Evolutionary conservation across 2,888 invertebrate species (phyloP).

Genomic region (Cheilosia variabilis): DNA sequence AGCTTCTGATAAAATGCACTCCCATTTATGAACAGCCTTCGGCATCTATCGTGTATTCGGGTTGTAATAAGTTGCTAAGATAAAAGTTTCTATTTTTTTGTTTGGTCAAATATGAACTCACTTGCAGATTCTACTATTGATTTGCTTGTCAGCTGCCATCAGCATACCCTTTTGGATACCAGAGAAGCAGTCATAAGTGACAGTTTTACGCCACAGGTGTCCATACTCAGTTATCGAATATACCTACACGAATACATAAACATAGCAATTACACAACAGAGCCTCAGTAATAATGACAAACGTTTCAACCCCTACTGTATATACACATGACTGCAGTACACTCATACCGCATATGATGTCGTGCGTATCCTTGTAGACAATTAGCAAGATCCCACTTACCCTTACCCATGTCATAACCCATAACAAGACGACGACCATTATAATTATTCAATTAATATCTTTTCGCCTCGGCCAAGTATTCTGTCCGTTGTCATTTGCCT

Average conservation of each 20-base stretch:
- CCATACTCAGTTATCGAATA: constrained; percentile 76
- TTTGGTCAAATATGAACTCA: background rate
- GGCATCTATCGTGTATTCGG: no score
- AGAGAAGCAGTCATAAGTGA: constrained; percentile 73
- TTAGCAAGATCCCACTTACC: constrained; percentile 72
- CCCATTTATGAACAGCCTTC: no score
- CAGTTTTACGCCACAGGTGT: constrained; percentile 83
- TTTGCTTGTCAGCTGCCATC: constrained; percentile 44
- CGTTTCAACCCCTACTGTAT: constrained; percentile 36
- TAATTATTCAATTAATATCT: constrained; percentile 78
- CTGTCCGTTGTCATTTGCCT: constrained; percentile 75
- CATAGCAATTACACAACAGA: constrained; percentile 29
- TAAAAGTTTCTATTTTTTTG: background rate
- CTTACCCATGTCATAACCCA: constrained; percentile 73
- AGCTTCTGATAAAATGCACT: no score
- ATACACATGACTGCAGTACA: constrained; percentile 28
- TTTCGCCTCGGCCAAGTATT: constrained; percentile 70
- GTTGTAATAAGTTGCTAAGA: no score
- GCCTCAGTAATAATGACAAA: constrained; percentile 64
- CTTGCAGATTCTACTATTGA: constrained; percentile 6
- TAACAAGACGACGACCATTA: constrained; percentile 76
- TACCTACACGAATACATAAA: background rate
- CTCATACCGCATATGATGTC: constrained; percentile 56
- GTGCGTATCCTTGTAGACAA: constrained; percentile 74
- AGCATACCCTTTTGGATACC: constrained; percentile 22